Evolutionary conservation across 2,888 invertebrate species (phyloP).

Genomic region (Drosophila austrosaltans): DNA sequence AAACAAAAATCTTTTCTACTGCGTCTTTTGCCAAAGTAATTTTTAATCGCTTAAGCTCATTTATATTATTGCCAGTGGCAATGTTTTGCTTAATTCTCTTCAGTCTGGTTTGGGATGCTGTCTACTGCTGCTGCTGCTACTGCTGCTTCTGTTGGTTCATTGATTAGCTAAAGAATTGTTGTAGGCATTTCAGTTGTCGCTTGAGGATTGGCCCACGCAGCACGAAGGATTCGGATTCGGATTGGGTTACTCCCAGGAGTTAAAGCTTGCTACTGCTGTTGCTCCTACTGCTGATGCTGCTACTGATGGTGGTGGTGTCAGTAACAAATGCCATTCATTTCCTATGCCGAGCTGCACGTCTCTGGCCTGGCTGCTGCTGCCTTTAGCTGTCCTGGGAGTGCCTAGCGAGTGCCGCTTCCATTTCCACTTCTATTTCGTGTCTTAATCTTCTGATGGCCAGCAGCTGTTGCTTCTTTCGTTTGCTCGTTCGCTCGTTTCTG

Average conservation of each 20-base stretch:
- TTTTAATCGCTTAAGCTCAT: constrained; percentile 10
- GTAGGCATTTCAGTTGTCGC: constrained; percentile 10
- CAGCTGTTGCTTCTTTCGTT: constrained; percentile 36
- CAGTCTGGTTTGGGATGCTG: neutral
- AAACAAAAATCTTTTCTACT: neutral
- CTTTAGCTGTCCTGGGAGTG: constrained; percentile 32
- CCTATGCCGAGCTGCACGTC: constrained; percentile 63
- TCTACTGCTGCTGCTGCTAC: neutral
- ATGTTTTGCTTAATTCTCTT: constrained; percentile 11
- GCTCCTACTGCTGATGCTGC: neutral
- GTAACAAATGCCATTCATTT: constrained; percentile 75
- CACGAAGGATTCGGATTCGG: neutral
- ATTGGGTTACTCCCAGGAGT: constrained; percentile 10
- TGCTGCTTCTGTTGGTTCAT: neutral
- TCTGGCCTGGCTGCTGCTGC: constrained; percentile 16
- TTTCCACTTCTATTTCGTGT: constrained; percentile 30
- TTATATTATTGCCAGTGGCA: constrained; percentile 7
- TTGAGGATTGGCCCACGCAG: constrained; percentile 11
- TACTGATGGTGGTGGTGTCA: constrained; percentile 44
- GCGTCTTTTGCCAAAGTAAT: neutral
- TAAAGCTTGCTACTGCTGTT: neutral
- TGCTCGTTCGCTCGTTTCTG: no score
- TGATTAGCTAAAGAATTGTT: constrained; percentile 9
- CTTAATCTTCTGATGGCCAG: constrained; percentile 51
- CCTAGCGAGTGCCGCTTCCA: constrained; percentile 17